These are phyloP conservation scores for Lobophora halterata DNA, from an alignment of 2,888 invertebrate species.

Conservation along the genomic window DNA sequence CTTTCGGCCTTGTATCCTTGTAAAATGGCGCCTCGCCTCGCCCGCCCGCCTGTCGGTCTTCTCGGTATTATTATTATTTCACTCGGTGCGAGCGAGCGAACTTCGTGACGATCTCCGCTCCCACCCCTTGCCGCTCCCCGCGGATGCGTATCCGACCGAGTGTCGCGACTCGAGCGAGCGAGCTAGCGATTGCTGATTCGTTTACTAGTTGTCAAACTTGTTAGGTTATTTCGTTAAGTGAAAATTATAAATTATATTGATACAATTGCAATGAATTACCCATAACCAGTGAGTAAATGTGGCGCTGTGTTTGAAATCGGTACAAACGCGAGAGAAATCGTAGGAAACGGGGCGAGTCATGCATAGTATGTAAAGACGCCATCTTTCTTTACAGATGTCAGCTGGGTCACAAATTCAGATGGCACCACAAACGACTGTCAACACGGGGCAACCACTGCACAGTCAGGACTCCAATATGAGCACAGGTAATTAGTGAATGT, in stretches of 20 bases:
- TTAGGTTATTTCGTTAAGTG: conserved; percentile 71
- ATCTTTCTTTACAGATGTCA: conserved; percentile 92
- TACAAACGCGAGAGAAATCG: conserved; percentile 45
- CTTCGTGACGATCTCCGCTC: conserved; percentile 78
- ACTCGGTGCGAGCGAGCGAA: conserved; percentile 78
- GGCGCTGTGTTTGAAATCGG: conserved; percentile 36
- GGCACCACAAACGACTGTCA: conserved; percentile 96
- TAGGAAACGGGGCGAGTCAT: conserved; percentile 71
- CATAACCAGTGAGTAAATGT: conserved; percentile 56
- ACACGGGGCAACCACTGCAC: conserved; percentile 90
- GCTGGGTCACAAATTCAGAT: conserved; percentile 98
- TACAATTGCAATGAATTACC: conserved; percentile 46
- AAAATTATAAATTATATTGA: conserved; percentile 51
- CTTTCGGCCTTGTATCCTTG: conserved; percentile 77
- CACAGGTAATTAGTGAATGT: conserved; percentile 87
- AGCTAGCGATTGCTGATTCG: conserved; percentile 57
- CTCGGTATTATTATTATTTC: conserved; percentile 64
- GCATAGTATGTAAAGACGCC: conserved; percentile 81
- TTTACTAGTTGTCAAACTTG: conserved; percentile 79
- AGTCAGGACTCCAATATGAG: conserved; percentile 99
- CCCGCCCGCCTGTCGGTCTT: conserved; percentile 45
- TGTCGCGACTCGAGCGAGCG: conserved; percentile 55
- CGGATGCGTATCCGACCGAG: conserved; percentile 80
- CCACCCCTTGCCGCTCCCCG: conserved; percentile 61
- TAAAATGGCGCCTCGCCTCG: conserved; percentile 78